Percentiles rank a stretch among this genome's conserved stretches.
Conservation (phyloP, 2,113 vertebrate genomes). For the Pterophyllum scalare region DNA sequence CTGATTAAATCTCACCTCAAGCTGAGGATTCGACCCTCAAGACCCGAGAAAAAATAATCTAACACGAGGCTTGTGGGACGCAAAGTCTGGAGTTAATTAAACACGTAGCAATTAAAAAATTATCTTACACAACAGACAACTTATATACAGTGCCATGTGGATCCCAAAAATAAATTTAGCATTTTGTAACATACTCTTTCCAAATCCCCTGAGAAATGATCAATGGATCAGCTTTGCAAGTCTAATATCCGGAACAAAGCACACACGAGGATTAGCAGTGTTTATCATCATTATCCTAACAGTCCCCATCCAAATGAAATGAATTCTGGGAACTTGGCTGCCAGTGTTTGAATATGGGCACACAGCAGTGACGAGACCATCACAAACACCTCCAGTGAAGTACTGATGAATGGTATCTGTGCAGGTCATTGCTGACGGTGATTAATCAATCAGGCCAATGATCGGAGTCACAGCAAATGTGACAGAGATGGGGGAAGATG, state of each 20-base stretch:
- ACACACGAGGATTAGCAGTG: constrained; percentile 63
- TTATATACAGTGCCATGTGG: constrained; percentile 38
- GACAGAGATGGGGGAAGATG: constrained; percentile 27
- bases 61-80: constrained; percentile 21
- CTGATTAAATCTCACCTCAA: constrained; percentile 30
- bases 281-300: constrained; percentile 70
- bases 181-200: constrained; percentile 28
- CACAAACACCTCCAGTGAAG: background rate
- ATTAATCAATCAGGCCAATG: constrained; percentile 52
- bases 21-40: constrained; percentile 14
- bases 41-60: constrained; percentile 20
- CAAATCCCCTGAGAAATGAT: constrained; percentile 59
- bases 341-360: background rate
- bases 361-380: background rate
- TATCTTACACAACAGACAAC: constrained; percentile 50
- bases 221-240: constrained; percentile 63
- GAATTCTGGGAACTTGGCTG: constrained; percentile 50
- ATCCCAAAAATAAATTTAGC: constrained; percentile 46
- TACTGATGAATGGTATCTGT: constrained; percentile 40
- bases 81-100: constrained; percentile 46
- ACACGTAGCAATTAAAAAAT: constrained; percentile 37
- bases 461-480: constrained; percentile 26
- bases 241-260: constrained; percentile 53
- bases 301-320: constrained; percentile 58
- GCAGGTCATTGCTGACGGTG: constrained; percentile 46